phyloP scores from a whole-genome alignment of 2,888 invertebrate species.

The Gari tellinella region DNA sequence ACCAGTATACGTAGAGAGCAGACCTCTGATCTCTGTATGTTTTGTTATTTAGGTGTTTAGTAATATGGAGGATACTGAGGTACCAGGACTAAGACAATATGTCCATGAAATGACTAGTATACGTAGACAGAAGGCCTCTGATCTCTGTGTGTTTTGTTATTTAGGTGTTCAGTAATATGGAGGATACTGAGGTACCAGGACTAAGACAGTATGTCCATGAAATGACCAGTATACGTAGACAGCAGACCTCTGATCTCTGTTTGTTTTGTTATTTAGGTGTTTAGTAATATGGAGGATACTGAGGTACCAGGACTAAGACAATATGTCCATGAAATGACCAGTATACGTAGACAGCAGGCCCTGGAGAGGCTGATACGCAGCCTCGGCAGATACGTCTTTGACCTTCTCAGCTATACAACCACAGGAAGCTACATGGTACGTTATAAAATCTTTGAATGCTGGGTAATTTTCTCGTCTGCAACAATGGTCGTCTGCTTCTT shows the following conservation, averaged over 20 bases:
- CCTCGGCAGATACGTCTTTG: constrained; percentile 63
- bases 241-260: constrained; percentile 54
- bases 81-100: constrained; percentile 65
- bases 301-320: constrained; percentile 65
- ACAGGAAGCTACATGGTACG: constrained; percentile 61
- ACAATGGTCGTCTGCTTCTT: too few relatives aligned
- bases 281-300: constrained; percentile 66
- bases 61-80: constrained; percentile 65
- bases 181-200: constrained; percentile 69
- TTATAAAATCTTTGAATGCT: too few relatives aligned
- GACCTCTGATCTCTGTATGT: too few relatives aligned
- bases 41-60: constrained; percentile 65
- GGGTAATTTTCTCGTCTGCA: too few relatives aligned
- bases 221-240: constrained; percentile 55
- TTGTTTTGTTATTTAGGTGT: constrained; percentile 62
- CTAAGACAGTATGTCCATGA: constrained; percentile 66
- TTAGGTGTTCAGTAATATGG: constrained; percentile 67
- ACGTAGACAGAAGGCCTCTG: constrained; percentile 49
- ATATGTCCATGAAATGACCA: constrained; percentile 67
- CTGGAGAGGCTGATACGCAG: constrained; percentile 58
- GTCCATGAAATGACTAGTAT: constrained; percentile 64
- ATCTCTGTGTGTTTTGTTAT: too few relatives aligned
- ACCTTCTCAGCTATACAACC: constrained; percentile 63
- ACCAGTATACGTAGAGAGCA: constrained; percentile 53
- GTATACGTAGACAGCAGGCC: constrained; percentile 43